A percentile compares a stretch with the other conserved stretches of the same genome.
These are phyloP conservation scores for Drosophila ercepeae DNA, from an alignment of 1,140 invertebrate species.

Conservation along the genomic window DNA sequence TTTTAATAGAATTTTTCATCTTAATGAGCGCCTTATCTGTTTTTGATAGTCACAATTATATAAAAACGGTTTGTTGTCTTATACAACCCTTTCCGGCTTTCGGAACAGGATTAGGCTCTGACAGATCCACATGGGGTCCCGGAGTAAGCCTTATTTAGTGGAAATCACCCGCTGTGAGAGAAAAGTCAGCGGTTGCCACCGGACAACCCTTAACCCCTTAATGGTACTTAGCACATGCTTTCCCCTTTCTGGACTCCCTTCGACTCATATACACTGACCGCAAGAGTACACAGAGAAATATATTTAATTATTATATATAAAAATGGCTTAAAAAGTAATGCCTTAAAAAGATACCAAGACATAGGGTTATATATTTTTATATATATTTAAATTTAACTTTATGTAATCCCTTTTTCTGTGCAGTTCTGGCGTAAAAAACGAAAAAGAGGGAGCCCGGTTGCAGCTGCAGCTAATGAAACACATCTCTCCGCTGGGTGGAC, in stretches of 20 bases:
- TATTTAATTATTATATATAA: background rate
- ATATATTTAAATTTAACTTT: no score
- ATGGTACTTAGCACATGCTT: constrained; percentile 39
- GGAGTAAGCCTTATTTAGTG: constrained; percentile 30
- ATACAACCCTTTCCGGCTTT: constrained; percentile 9
- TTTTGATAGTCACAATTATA: constrained; percentile 34
- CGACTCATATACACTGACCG: constrained; percentile 4
- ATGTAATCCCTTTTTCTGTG: no score
- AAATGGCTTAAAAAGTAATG: background rate
- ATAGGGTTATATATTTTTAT: no score
- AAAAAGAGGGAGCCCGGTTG: constrained; percentile 3
- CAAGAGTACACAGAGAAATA: constrained; percentile 8
- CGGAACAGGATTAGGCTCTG: constrained; percentile 17
- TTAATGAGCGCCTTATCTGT: constrained; percentile 15
- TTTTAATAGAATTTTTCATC: background rate
- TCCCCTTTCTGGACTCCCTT: constrained; percentile 3
- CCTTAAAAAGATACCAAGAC: no score
- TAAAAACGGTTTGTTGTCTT: constrained; percentile 16
- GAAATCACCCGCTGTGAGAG: constrained; percentile 25
- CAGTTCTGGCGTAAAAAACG: background rate
- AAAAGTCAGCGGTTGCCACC: constrained; percentile 52
- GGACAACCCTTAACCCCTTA: constrained; percentile 41
- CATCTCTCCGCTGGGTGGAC: constrained; percentile 39
- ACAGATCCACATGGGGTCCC: constrained; percentile 30
- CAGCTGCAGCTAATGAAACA: constrained; percentile 57